phyloP scores from a whole-genome alignment of 2,888 invertebrate genomes.

The Agrotis clavis region DNA sequence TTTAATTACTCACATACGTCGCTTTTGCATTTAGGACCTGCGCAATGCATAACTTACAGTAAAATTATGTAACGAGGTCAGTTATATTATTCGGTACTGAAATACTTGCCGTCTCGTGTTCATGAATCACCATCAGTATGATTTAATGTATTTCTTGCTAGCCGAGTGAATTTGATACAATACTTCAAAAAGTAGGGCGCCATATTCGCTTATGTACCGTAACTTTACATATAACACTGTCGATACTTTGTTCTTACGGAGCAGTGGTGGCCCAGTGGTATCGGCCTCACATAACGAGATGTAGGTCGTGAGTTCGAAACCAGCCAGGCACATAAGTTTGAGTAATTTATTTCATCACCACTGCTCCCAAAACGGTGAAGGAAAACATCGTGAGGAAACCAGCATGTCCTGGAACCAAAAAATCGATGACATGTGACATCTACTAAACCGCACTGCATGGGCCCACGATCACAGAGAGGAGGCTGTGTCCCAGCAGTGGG shows the following conservation, averaged over 20 bases:
- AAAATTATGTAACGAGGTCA: slow-evolving; percentile 41
- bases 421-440: no score
- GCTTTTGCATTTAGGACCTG: slow-evolving; percentile 22
- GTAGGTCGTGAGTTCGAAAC: no score
- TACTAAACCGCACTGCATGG: no score
- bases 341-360: no score
- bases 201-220: slow-evolving; percentile 3
- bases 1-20: slow-evolving; percentile 31
- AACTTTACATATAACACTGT: not conserved
- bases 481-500: no score
- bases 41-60: slow-evolving; percentile 37
- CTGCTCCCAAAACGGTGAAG: no score
- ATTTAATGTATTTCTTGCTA: slow-evolving; percentile 21
- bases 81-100: slow-evolving; percentile 14
- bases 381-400: no score
- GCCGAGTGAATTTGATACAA: not conserved
- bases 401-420: no score
- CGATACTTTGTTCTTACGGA: not conserved
- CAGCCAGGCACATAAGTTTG: no score
- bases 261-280: no score
- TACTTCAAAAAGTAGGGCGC: not conserved
- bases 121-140: slow-evolving; percentile 16
- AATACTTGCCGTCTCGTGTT: slow-evolving; percentile 16
- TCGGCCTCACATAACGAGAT: no score
- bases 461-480: no score